Evolutionary conservation across 2,888 invertebrate genomes (phyloP), one percentile per base, ranked within the genome.

Genomic region (Netelia fuscicornis): DNA sequence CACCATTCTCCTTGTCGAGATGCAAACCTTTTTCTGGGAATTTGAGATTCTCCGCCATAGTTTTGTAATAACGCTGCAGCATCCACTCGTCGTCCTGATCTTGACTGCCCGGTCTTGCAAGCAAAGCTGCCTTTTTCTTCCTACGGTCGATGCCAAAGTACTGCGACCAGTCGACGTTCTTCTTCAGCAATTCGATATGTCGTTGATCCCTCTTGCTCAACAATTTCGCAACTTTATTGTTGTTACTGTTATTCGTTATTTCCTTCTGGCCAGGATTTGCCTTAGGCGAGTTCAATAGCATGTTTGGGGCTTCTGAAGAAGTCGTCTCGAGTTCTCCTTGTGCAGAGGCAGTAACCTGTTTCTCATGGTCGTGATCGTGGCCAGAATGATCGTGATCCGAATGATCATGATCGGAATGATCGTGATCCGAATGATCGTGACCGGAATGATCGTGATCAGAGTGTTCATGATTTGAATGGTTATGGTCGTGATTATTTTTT

Each of bases 91-190:
- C 94, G 64, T 95, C 95, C 25, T 95, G 94, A 60, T 94, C 94
- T 60, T 94, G 93, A 75, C 93, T 94, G 67, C 95, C 95, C 87
- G 95, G 95, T 76, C 93, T 94, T 2, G 93, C 91, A 6, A 89
- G 71, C 20, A 93, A 88, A 54, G 94, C 94, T 0, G 95, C 94
- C 89, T 96, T 96, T 93, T 97, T 97, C 93, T 95, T 96, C 83
- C 97, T 96, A 86, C 96, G 96, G 92, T 98, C 97, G 85, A 97
- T 95, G 0, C 98, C 98, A 90, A 98, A 98, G 91, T 98, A 98
- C 89, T 97, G 96, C 0, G 97, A 97, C 98, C 98, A 98, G 90
- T 98, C 96, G 83, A 98, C 96, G 0, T 97, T 97, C 92, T 98
- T 98, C 94, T 98, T 97, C 86, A 96, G 96, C 8, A 97, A 93